Conservation (phyloP, 2,113 vertebrate species). For the Tachuris rubrigastra region DNA sequence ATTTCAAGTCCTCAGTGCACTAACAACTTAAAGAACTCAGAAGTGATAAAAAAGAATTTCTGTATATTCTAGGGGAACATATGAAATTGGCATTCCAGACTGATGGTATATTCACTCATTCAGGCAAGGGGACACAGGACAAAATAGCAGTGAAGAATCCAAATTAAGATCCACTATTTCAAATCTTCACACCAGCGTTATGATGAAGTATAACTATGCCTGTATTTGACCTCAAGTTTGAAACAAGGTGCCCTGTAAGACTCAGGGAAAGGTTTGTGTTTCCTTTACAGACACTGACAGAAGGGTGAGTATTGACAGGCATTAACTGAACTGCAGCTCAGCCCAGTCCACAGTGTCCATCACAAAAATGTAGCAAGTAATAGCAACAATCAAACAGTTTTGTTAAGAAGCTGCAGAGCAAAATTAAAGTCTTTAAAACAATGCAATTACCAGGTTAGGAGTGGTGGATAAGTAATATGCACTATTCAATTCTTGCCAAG, state of each 20-base stretch:
- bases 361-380: neutral
- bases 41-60: neutral
- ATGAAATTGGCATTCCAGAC: neutral
- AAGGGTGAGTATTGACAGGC: neutral
- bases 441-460: neutral
- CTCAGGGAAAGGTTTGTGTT: neutral
- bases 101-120: neutral
- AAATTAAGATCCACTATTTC: neutral
- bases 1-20: constrained; percentile 23
- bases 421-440: neutral
- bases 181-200: fast-evolving
- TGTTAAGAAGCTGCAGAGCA: neutral
- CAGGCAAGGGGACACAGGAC: neutral
- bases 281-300: neutral
- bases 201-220: neutral
- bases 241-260: neutral
- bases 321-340: neutral
- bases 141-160: neutral
- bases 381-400: neutral
- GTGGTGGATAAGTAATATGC: neutral
- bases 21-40: constrained; percentile 13
- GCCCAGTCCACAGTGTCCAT: neutral
- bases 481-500: neutral
- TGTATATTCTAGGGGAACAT: neutral
- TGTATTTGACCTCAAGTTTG: neutral